A percentile compares a stretch with the other conserved stretches of the same genome.
phyloP scores from a whole-genome alignment of 2,888 invertebrate genomes.

The Drosophila atripex region DNA sequence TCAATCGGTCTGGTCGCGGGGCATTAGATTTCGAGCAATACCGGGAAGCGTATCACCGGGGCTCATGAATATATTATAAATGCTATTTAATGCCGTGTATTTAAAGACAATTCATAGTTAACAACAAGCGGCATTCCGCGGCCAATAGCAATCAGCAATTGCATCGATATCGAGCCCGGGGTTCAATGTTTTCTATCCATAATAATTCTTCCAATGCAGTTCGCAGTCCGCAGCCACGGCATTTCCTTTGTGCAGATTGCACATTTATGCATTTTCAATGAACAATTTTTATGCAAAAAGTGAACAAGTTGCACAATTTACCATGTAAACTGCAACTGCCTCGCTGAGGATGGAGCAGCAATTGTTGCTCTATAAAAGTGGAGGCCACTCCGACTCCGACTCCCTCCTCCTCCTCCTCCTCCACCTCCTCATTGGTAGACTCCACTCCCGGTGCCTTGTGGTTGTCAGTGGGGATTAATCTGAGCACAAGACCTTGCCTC shows the following conservation, averaged over 20 bases:
- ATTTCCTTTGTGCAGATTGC: slow-evolving; percentile 75
- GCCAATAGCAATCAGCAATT: slow-evolving; percentile 70
- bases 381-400: slow-evolving; percentile 12
- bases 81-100: slow-evolving; percentile 76
- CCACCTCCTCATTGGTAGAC: not conserved
- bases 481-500: slow-evolving; percentile 69
- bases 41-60: slow-evolving; percentile 63
- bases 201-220: slow-evolving; percentile 66
- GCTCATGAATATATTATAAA: slow-evolving; percentile 77
- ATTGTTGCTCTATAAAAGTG: slow-evolving; percentile 78
- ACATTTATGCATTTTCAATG: slow-evolving; percentile 80
- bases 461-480: slow-evolving; percentile 74
- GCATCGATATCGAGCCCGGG: slow-evolving; percentile 71
- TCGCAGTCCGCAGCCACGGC: slow-evolving; percentile 41
- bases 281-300: slow-evolving; percentile 79
- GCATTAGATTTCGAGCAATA: slow-evolving; percentile 73
- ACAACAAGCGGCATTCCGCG: slow-evolving; percentile 30
- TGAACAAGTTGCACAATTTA: slow-evolving; percentile 80
- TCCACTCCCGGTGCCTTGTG: slow-evolving; percentile 39
- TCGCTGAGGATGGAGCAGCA: slow-evolving; percentile 33
- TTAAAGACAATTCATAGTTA: slow-evolving; percentile 73
- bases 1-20: slow-evolving; percentile 4
- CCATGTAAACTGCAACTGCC: slow-evolving; percentile 63
- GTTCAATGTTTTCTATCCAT: slow-evolving; percentile 74
- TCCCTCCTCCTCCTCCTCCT: not conserved